Base-by-base conservation (phyloP, 2,113 vertebrate species). In the Perca schrenkii region DNA sequence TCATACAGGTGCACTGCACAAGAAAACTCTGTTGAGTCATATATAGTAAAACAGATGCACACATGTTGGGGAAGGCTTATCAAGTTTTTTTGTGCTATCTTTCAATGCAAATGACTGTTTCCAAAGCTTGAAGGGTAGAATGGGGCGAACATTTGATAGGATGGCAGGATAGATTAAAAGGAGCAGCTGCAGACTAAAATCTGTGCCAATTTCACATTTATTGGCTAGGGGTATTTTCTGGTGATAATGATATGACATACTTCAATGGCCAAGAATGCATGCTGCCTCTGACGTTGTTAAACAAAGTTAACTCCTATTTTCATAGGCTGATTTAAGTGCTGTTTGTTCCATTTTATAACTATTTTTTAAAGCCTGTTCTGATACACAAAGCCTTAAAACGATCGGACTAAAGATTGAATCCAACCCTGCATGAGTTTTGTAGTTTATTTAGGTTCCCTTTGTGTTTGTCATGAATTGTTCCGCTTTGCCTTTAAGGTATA, bases 401-500 rank as follows among this genome's bases (percentile, higher is more conserved):
- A 64, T 78, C 21, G 53, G 16, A 62, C 16, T 73, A 22, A 60
- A 66, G 34, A 61, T 60, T 57, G 49, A 62, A 74, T 75, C 58
- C 16, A 1, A 60, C 31, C 2, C n/a, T 68, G 47, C 54, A 40
- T 14, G 81, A 31, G 8, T 62, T 64, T 70, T 56, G 21, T 47
- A 22, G 70, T 90, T 89, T 91, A 77, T 87, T 90, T 81, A 77
- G 46, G 60, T 76, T 90, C 73, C 88, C 73, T 52, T 10, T 34
- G 64, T 77, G 40, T 85, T 89, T 90, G 85, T 77, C 81, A 43
- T 80, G 86, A 77, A 93, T 94, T 94, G 91, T 94, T 93, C 81
- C 19, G 47, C 40, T 1, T 66, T 77, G 81, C 80, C 72, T 93
- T 87, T 75, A 90, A 86, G 80, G 80, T 91, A 86, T 93, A 93